Base-by-base conservation (phyloP, 2,888 invertebrate genomes). In the Drosophila mimica region DNA sequence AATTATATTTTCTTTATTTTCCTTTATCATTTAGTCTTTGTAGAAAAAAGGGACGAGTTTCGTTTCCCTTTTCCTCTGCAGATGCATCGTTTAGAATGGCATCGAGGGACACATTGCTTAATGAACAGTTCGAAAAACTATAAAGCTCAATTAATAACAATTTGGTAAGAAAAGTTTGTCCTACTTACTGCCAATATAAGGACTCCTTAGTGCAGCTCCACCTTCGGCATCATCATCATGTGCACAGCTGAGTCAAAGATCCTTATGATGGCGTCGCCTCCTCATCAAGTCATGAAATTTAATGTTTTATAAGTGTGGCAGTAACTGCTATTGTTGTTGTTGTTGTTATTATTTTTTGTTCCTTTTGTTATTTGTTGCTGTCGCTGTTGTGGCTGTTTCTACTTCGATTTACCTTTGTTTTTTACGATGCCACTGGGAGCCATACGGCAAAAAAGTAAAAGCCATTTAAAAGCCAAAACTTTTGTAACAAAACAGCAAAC, bases 61-160 rank as follows among this genome's bases (percentile, higher is more conserved):
- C 25, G 25, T 25, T 25, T 36, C 17, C 3, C 8, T 58, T 43
- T 63, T 6, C 17, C 30, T 13, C 8, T 5, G 30, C 36, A 52
- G 51, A 33, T 60, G 73, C 66, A 64, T 51, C 53, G 67, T 76
- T 76, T 65, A 54, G 62, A 43, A 58, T 20, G 48, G 8, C 38
- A 52, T 34, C 64, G 30, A 43, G 65, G 68, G 66, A 75, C 58
- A 34, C 67, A 76, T 77, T 77, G 77, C 65, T 65, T 82, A 82
- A 89, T 85, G 75, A 89, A 84, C 70, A 70, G 63, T 82, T 85
- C 73, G 85, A 68, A 87, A 77, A 89, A 89, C 85, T 87, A 84
- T 90, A 84, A 90, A 89, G 84, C 87, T 62, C 83, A 88, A 90
- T 84, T 90, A 90, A 89, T 87, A 87, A 90, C 89, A 89, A 87